Evolutionary conservation across 2,797 vertebrate species (phyloP).

Genomic region (Parauchenoglanis punctatus): DNA sequence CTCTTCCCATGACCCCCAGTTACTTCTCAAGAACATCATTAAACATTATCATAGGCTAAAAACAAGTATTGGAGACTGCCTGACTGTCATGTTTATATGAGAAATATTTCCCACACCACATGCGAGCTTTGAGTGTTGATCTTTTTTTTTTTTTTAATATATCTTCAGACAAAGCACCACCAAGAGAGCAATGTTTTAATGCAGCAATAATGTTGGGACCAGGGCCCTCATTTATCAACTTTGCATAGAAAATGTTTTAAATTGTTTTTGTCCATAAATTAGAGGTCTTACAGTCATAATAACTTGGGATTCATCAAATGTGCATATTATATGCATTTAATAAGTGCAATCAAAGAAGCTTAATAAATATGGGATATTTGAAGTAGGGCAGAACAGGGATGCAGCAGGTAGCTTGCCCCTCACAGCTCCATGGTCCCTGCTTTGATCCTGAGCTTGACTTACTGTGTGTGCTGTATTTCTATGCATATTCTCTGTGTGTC

Average conservation of each 20-base stretch:
- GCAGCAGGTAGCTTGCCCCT: not conserved
- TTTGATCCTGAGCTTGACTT: not conserved
- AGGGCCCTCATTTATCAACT: not conserved
- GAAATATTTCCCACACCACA: too few relatives aligned
- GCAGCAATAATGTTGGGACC: not conserved
- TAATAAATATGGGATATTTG: not conserved
- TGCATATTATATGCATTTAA: too few relatives aligned
- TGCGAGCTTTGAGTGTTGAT: too few relatives aligned
- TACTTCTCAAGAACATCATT: too few relatives aligned
- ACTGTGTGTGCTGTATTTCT: not conserved
- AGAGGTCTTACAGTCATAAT: not conserved
- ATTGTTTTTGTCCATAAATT: not conserved
- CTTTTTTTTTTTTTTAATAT: too few relatives aligned
- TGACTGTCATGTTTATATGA: too few relatives aligned
- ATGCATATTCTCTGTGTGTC: not conserved
- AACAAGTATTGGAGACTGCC: too few relatives aligned
- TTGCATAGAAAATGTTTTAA: not conserved
- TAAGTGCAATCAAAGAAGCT: not conserved
- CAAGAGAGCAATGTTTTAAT: not conserved
- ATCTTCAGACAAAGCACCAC: not conserved
- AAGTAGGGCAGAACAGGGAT: not conserved
- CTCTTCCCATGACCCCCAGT: too few relatives aligned
- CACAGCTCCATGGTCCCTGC: not conserved
- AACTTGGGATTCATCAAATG: not conserved
- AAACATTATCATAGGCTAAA: too few relatives aligned